Evolutionary conservation across 2,113 vertebrate genomes (phyloP).

Genomic region (Clarias magur): DNA sequence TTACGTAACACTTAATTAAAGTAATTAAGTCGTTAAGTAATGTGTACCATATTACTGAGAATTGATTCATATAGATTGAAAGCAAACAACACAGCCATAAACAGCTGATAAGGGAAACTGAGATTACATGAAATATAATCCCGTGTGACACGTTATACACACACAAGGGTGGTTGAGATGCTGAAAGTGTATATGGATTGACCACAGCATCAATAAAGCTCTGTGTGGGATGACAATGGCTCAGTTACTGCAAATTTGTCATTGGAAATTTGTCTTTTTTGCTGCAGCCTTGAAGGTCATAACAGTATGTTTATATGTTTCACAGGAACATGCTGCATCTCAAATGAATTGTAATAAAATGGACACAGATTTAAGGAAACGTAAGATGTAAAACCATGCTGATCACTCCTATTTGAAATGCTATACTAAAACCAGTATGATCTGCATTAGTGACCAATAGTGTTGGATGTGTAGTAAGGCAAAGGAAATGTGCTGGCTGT

Average conservation of each 20-base stretch:
- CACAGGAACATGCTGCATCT: background rate
- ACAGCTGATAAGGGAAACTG: background rate
- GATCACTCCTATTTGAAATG: background rate
- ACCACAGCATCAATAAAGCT: conserved; percentile 17
- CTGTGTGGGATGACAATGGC: background rate
- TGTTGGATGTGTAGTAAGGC: conserved; percentile 1
- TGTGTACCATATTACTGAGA: background rate
- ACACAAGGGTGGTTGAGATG: background rate
- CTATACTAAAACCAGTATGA: background rate
- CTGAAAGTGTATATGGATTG: conserved; percentile 6
- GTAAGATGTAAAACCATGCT: background rate
- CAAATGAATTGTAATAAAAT: background rate
- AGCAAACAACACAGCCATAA: background rate
- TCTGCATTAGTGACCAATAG: background rate
- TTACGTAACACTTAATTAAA: background rate
- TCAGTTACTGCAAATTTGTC: conserved; percentile 13
- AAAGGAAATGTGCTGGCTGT: conserved; percentile 6
- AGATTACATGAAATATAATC: background rate
- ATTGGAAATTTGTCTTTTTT: conserved; percentile 15
- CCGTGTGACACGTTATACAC: background rate
- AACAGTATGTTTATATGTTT: background rate
- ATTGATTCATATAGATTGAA: background rate
- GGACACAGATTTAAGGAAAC: background rate
- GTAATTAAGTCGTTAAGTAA: background rate
- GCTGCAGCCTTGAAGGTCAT: background rate